Conservation (phyloP, 1,140 invertebrate species). For the Parasteatoda tepidariorum region DNA sequence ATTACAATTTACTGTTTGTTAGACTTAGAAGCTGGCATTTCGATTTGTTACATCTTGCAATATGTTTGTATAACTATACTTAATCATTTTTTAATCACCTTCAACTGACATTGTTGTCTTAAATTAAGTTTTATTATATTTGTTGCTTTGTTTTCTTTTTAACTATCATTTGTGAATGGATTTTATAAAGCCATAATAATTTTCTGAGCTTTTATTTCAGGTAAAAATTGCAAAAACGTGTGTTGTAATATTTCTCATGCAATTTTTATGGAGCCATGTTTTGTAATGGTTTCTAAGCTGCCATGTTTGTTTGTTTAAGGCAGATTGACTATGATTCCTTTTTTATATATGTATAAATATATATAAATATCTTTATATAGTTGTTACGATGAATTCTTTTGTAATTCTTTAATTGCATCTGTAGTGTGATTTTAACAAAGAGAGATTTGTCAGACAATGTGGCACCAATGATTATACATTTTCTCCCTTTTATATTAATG, state of each 20-base stretch:
- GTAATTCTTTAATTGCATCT: constrained; percentile 45
- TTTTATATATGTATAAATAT: constrained; percentile 56
- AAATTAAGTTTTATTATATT: constrained; percentile 27
- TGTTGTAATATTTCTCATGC: constrained; percentile 9
- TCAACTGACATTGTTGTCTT: constrained; percentile 14
- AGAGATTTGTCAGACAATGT: constrained; percentile 14
- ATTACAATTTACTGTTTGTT: too few species aligned
- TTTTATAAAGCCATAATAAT: constrained; percentile 51
- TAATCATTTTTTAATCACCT: constrained; percentile 25
- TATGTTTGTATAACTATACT: constrained; percentile 37
- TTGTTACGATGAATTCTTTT: constrained; percentile 59
- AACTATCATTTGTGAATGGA: constrained; percentile 17
- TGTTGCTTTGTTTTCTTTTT: constrained; percentile 14
- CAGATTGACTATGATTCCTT: constrained; percentile 33
- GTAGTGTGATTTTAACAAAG: constrained; percentile 46
- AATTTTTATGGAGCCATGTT: constrained; percentile 50
- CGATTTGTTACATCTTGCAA: not conserved
- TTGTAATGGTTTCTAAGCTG: constrained; percentile 47
- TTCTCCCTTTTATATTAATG: too few species aligned
- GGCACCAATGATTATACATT: constrained; percentile 43
- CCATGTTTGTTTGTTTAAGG: constrained; percentile 60
- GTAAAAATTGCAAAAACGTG: constrained; percentile 14
- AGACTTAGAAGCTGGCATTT: too few species aligned
- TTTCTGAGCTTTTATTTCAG: constrained; percentile 54
- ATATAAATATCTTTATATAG: constrained; percentile 60